Evolutionary conservation across 2,113 vertebrate species (phyloP), one percentile per base, ranked within the genome.

Genomic region (Rhizomys pruinosus): DNA sequence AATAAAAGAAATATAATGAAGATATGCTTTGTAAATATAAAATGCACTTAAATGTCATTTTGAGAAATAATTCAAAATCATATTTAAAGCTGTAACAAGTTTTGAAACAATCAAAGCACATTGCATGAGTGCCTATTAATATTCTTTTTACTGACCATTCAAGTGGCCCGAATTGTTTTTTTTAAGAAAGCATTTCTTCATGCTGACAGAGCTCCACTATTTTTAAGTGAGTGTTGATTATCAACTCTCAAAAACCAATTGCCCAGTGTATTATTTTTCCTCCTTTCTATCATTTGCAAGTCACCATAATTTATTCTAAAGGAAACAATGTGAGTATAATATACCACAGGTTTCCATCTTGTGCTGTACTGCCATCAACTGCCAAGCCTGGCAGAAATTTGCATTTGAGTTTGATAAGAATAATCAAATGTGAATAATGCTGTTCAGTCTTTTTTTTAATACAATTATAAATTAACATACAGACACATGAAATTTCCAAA

Each of bases 191-290:
- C 90, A 47, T 77, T 80, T 76, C 44, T 92, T 91, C 23, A 17
- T 93, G 34, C 52, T 87, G 34, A 59, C 64, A 34, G 39, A 87
- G 82, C 25, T 66, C 29, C 6, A 39, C 55, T 85, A 52, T 82
- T 61, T 90, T 96, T 94, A 92, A 73, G 68, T 47, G 77, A 91
- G 42, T 73, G 34, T 37, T 93, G 95, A 93, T 94, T 85, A 95
- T 68, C 64, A 22, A 63, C 61, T 93, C 37, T 95, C 63, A 82
- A 91, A 94, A 94, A 85, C 44, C 23, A 13, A 9, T 27, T 79
- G 16, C n/a, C 39, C 13, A 12, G 27, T 87, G 68, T 39, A 55
- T 76, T 90, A 78, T 78, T 88, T 86, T 93, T 80, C 32, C 23
- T 87, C 79, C 37, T 47, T 23, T 74, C 72, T 94, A 95, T 95